These are phyloP conservation scores for Pseudomyrmex gracilis DNA, from an alignment of 1,140 invertebrate species.

Conservation along the genomic window DNA sequence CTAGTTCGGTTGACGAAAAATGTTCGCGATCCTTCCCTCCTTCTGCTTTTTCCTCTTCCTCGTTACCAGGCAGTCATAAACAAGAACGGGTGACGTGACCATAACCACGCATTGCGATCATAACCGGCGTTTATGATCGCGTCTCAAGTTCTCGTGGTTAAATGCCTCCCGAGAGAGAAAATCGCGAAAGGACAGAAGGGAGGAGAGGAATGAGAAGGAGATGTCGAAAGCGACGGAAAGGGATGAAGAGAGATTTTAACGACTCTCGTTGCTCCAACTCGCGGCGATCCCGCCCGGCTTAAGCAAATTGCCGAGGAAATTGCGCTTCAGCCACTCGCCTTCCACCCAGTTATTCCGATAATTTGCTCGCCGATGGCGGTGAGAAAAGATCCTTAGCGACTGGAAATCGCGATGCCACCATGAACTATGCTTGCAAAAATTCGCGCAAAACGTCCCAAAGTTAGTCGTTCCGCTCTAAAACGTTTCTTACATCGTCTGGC, in stretches of 20 bases:
- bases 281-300: slow-evolving; percentile 72
- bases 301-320: slow-evolving; percentile 74
- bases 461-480: no score
- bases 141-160: slow-evolving; percentile 56
- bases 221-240: slow-evolving; percentile 1
- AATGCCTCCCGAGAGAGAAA: slow-evolving; percentile 54
- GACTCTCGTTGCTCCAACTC: slow-evolving; percentile 70
- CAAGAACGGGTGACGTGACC: slow-evolving; percentile 36
- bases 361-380: slow-evolving; percentile 62
- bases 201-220: background rate
- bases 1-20: slow-evolving; percentile 36
- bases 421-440: background rate
- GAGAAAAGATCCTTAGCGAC: slow-evolving; percentile 48
- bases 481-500: background rate
- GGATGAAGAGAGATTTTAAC: slow-evolving; percentile 70
- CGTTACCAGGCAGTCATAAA: slow-evolving; percentile 3
- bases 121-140: slow-evolving; percentile 63
- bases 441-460: background rate
- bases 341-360: slow-evolving; percentile 71
- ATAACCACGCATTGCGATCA: slow-evolving; percentile 49
- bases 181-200: slow-evolving; percentile 6
- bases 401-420: slow-evolving; percentile 25
- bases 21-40: background rate
- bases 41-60: background rate
- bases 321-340: slow-evolving; percentile 70